Evolutionary conservation across 1,140 invertebrate genomes (phyloP), one percentile per base, ranked within the genome.

Genomic region (Psix sp.): DNA sequence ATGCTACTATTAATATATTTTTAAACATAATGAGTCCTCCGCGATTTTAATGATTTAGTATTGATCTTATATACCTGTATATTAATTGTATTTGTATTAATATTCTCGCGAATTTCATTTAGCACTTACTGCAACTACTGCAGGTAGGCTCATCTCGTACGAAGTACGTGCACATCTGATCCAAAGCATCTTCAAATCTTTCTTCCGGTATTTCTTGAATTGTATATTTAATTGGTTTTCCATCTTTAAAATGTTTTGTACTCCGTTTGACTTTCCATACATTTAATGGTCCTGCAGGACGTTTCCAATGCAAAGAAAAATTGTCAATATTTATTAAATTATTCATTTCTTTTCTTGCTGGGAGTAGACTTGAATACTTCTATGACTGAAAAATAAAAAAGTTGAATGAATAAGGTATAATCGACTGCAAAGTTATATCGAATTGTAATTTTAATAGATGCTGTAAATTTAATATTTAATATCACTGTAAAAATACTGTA

Each of bases 201-300:
- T 84, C 82, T 40, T 80, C 76, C 0, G 85, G 82, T 46, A 85
- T 76, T 17, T 87, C 83, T 46, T 86, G 81, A 42, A 86, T 80
- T 0, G 57, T 56, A 38, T 82, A 81, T 51, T 77, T 80, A 1
- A 77, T 40, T 1, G 57, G 51, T 51, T 77, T 57, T n/a, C 63
- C 77, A 56, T 78, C 60, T 15, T 65, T 70, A 33, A 57, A 48
- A 2, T 59, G 46, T 40, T 48, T 70, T 0, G 51, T 59, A 35
- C 72, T 74, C 35, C 68, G 57, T 46, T 38, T 63, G 0, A 67
- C 14, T 38, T 43, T 67, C 77, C 77, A 79, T 16, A 79, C 43
- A 51, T 76, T 77, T 13, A 76, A 63, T 14, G 80, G 81, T 1
- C 74, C 77, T 0, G 57, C 14, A 0, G 79, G 72, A 9, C 77